Conservation (phyloP, 2,113 vertebrate genomes). For the Psammodynastes pulverulentus region DNA sequence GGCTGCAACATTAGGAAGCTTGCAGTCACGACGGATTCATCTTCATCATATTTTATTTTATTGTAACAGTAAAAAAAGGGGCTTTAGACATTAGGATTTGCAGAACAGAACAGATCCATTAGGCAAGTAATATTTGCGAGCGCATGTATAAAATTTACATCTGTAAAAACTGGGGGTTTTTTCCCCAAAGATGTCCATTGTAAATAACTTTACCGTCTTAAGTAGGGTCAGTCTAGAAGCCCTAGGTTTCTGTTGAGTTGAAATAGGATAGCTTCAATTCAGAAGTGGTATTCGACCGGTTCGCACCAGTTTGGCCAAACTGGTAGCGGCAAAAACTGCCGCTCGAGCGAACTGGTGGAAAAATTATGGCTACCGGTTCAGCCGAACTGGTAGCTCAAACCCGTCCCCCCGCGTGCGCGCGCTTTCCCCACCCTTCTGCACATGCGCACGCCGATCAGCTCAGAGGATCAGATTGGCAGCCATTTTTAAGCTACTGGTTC, state of each 20-base stretch:
- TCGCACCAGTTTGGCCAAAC: too few species aligned
- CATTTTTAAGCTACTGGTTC: too few species aligned
- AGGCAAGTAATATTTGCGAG: background rate
- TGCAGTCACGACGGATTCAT: background rate
- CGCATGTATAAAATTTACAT: background rate
- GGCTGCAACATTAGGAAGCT: background rate
- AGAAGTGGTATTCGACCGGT: too few species aligned
- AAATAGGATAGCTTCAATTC: background rate
- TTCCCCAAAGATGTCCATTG: background rate
- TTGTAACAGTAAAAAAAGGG: background rate
- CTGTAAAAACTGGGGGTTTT: background rate
- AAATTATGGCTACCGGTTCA: too few species aligned
- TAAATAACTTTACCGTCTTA: background rate
- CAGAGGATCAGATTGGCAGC: too few species aligned
- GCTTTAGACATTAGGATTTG: background rate
- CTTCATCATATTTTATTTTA: background rate
- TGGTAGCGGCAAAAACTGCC: too few species aligned
- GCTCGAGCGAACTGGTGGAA: too few species aligned
- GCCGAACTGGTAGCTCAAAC: too few species aligned
- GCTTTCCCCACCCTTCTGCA: too few species aligned
- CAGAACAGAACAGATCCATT: background rate
- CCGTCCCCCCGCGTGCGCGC: too few species aligned
- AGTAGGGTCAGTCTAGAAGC: background rate
- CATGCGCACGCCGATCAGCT: too few species aligned
- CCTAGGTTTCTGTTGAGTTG: background rate